Evolutionary conservation across 2,797 vertebrate species (phyloP).

Genomic region (Hyperoplus immaculatus): DNA sequence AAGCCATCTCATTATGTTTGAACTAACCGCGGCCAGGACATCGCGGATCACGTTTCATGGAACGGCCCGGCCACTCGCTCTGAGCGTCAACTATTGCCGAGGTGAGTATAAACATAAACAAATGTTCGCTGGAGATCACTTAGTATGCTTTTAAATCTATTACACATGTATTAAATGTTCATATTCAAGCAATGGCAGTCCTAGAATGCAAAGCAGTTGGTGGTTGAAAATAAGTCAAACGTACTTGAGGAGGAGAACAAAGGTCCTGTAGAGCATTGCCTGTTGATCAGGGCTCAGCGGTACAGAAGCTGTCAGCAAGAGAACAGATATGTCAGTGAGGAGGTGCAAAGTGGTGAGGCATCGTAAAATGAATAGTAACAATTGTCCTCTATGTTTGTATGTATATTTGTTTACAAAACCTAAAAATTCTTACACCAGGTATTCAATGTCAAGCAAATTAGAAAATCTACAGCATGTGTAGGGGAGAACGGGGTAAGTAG

Average conservation of each 20-base stretch:
- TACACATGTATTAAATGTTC: not conserved
- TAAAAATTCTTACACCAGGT: too few relatives aligned
- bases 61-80: too few relatives aligned
- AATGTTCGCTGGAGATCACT: not conserved
- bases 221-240: conserved; percentile 52
- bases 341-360: not conserved
- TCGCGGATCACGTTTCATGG: too few relatives aligned
- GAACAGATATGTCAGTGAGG: conserved; percentile 5
- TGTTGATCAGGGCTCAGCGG: conserved; percentile 89
- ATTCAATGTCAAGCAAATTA: too few relatives aligned
- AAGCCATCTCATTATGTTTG: too few relatives aligned
- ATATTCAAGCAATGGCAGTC: not conserved
- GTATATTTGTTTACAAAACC: too few relatives aligned
- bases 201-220: not conserved
- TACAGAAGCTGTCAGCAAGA: conserved; percentile 86
- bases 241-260: conserved; percentile 92
- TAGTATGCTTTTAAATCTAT: not conserved
- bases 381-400: too few relatives aligned
- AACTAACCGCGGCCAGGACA: too few relatives aligned
- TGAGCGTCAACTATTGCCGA: too few relatives aligned
- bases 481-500: too few relatives aligned
- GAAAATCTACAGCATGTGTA: too few relatives aligned
- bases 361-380: not conserved
- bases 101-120: too few relatives aligned
- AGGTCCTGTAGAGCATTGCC: conserved; percentile 89